Base-by-base conservation (phyloP, 1,140 invertebrate species). In the Tigriopus japonicus region DNA sequence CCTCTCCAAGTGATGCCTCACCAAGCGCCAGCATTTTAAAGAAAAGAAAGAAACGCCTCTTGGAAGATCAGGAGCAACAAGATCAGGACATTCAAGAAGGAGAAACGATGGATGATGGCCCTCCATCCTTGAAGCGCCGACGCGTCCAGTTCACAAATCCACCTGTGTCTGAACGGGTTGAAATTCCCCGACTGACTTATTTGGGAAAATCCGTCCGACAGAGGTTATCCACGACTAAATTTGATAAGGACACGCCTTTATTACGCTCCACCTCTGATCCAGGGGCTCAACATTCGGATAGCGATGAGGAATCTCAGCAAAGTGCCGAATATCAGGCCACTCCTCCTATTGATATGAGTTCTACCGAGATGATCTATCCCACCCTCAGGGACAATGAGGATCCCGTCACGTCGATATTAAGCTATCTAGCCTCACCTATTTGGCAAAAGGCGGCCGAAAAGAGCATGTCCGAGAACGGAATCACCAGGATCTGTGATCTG, bases 161-260 rank as follows among this genome's bases (percentile, higher is more conserved):
- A 21, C 62, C 62, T 6, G 62, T 63, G 17, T 63, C 62, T 14
- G 62, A 63, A 9, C 61, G 49, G 21, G 62, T 63, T 1, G 62
- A 63, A 21, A 63, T 63, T 23, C 62, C 62, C 1, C 15, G 41
- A 15, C 12, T 23, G 10, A 58, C 15, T 5, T 14, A 15, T 17
- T 58, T 42, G 12, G n/a, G 45, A 49, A 49, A 49, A 10, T 15
- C 45, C 21, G 21, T 21, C 12, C n/a, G 45, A 21, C 45, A 49
- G 45, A 49, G 45, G 45, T 21, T 49, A 17, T 21, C n/a, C n/a
- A 21, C n/a, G 45, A 49, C 45, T 15, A 15, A 21, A 15, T 49
- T 49, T 10, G 21, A 49, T 10, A 49, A 21, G 21, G 45, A 49
- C n/a, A 49, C 21, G 45, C 21, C 21, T 21, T 49, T 49, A 10